phyloP scores from a whole-genome alignment of 2,113 vertebrate species.

The Spilogale gracilis region DNA sequence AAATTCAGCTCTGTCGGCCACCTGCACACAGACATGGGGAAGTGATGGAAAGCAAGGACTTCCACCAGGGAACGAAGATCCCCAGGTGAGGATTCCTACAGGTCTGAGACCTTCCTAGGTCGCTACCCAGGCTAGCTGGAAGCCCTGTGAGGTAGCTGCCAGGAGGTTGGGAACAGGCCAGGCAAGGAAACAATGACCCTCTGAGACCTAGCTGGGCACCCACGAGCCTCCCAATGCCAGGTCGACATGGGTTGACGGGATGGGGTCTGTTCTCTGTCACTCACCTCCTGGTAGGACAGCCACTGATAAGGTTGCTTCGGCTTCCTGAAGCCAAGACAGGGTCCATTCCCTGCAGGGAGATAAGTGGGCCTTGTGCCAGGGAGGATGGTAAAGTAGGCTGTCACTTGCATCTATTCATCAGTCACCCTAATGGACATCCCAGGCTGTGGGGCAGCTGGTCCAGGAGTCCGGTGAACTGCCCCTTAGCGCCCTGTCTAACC shows the following conservation, averaged over 20 bases:
- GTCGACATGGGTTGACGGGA: background rate
- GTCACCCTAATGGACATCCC: background rate
- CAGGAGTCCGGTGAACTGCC: background rate
- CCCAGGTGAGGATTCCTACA: background rate
- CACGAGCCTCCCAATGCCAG: background rate
- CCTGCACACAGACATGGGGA: slow-evolving; percentile 86
- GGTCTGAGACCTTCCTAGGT: background rate
- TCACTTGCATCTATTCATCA: background rate
- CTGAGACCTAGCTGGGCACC: background rate
- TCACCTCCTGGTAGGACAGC: slow-evolving; percentile 98
- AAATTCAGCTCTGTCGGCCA: slow-evolving; percentile 94
- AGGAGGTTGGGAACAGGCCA: background rate
- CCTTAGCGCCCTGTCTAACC: background rate
- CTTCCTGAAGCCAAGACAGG: slow-evolving; percentile 96
- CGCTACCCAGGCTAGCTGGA: background rate
- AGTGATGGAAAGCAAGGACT: background rate
- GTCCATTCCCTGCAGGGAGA: slow-evolving; percentile 91
- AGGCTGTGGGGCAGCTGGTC: background rate
- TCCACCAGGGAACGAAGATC: background rate
- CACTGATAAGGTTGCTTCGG: slow-evolving; percentile 97
- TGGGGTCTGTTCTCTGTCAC: slow-evolving; percentile 56
- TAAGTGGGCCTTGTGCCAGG: slow-evolving; percentile 2
- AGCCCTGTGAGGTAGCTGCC: background rate
- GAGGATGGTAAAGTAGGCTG: background rate
- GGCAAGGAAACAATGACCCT: background rate